phyloP scores from a whole-genome alignment of 2,113 vertebrate genomes.

The Girardinichthys multiradiatus region DNA sequence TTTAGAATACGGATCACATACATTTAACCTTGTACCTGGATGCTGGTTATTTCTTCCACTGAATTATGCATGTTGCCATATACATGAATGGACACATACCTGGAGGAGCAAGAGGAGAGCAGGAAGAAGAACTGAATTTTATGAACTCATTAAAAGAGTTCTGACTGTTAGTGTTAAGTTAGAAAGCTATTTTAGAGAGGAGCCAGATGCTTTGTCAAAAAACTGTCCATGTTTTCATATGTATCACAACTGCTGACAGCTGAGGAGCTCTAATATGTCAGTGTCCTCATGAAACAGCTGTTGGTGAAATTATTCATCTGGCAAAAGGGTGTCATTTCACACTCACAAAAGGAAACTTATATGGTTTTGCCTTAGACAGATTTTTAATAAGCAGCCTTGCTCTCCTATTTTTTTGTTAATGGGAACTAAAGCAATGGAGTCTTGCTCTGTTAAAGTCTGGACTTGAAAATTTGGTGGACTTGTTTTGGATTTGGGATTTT shows the following conservation, averaged over 20 bases:
- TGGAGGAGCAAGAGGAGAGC: neutral
- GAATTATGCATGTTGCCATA: conserved; percentile 11
- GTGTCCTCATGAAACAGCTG: conserved; percentile 27
- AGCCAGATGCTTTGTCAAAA: conserved; percentile 24
- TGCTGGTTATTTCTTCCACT: neutral
- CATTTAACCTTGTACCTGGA: neutral
- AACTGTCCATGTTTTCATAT: conserved; percentile 46
- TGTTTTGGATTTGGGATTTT: conserved; percentile 64
- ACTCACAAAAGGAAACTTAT: neutral
- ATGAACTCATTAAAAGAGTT: neutral
- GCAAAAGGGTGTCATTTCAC: conserved; percentile 28
- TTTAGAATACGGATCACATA: neutral
- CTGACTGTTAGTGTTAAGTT: conserved; percentile 3
- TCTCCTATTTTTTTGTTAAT: conserved; percentile 45
- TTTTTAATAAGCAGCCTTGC: conserved; percentile 13
- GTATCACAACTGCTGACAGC: conserved; percentile 46
- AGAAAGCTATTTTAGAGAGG: neutral
- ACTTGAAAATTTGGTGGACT: conserved; percentile 60
- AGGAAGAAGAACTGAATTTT: neutral
- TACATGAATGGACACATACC: conserved; percentile 8
- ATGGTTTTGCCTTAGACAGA: neutral
- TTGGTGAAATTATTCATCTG: conserved; percentile 24
- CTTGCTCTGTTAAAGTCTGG: conserved; percentile 63
- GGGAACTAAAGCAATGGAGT: conserved; percentile 19
- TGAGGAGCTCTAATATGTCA: conserved; percentile 27